phyloP scores from a whole-genome alignment of 1,140 invertebrate species.

The Caenorhabditis inopinata region DNA sequence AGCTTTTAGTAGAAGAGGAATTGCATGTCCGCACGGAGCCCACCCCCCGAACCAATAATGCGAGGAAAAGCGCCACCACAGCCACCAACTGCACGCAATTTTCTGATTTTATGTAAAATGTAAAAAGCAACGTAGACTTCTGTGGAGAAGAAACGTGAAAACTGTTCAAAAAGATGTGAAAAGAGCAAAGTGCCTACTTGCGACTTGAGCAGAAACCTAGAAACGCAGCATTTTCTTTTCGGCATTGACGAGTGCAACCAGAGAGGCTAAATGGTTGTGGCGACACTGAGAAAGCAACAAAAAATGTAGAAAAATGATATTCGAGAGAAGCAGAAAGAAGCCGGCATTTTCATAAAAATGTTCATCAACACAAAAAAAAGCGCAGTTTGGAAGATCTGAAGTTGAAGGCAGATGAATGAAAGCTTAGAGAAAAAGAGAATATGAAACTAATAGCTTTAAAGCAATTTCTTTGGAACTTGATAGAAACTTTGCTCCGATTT shows the following conservation, averaged over 20 bases:
- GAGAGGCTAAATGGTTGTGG: background rate
- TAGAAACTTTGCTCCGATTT: too few relatives aligned
- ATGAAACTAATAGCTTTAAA: too few relatives aligned
- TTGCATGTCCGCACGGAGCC: background rate
- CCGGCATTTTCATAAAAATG: background rate
- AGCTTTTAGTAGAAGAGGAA: background rate
- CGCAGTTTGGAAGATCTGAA: too few relatives aligned
- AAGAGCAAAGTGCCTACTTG: background rate
- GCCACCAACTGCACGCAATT: background rate
- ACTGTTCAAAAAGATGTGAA: background rate
- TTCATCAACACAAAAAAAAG: background rate
- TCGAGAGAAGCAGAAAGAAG: background rate
- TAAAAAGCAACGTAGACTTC: background rate
- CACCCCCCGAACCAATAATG: background rate
- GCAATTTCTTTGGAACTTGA: too few relatives aligned
- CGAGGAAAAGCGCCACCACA: background rate
- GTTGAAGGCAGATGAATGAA: background rate
- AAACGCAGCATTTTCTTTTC: background rate
- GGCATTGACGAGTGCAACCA: background rate
- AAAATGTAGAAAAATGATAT: conserved; percentile 16
- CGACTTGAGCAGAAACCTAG: background rate
- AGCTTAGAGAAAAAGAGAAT: background rate
- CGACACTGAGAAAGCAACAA: background rate
- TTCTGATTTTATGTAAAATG: background rate
- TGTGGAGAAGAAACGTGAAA: conserved; percentile 14